phyloP scores from a whole-genome alignment of 2,888 invertebrate genomes.

The Resseliella maxima region DNA sequence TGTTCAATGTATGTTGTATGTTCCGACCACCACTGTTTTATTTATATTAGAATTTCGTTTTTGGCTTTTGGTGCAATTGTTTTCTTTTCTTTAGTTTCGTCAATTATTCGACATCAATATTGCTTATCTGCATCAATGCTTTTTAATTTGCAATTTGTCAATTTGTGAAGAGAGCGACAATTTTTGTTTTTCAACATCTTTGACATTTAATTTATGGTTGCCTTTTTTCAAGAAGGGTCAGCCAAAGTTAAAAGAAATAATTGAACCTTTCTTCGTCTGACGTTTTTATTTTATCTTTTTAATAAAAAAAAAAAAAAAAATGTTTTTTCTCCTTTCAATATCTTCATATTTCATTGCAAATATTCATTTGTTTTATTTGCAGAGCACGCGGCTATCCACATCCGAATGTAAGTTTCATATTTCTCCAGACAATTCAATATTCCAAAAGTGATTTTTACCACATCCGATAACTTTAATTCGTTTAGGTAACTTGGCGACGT shows the following conservation, averaged over 20 bases:
- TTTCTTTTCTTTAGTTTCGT: neutral
- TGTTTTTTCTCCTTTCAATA: too few species aligned
- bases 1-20: neutral
- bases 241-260: too few species aligned
- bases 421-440: neutral
- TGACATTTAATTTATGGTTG: neutral
- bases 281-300: too few species aligned
- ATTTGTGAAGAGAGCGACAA: neutral
- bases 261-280: too few species aligned
- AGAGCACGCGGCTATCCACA: slow-evolving; percentile 82
- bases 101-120: slow-evolving; percentile 5
- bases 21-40: slow-evolving; percentile 21
- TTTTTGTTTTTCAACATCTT: neutral
- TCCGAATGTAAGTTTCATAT: slow-evolving; percentile 72
- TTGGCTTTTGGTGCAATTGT: neutral
- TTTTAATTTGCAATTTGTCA: slow-evolving; percentile 15
- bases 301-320: too few species aligned
- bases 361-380: slow-evolving; percentile 26
- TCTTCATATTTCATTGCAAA: too few species aligned
- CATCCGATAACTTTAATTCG: neutral
- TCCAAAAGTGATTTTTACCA: neutral
- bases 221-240: too few species aligned
- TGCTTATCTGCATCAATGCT: slow-evolving; percentile 29
- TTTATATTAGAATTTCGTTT: neutral
- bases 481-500: slow-evolving; percentile 75